Evolutionary conservation across 2,113 vertebrate species (phyloP).

Genomic region (Brachirus orientalis): DNA sequence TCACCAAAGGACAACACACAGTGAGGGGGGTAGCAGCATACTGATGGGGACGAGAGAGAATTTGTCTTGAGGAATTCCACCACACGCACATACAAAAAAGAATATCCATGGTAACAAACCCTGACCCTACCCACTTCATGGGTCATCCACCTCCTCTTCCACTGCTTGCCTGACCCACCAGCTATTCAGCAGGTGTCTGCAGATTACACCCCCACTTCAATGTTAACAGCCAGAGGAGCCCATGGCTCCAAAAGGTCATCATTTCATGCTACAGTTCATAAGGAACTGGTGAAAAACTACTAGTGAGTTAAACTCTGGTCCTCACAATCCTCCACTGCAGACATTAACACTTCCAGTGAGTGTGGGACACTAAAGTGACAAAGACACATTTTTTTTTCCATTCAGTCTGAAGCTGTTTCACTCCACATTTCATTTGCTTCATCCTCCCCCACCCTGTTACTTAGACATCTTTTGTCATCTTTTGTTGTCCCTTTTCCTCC

Average conservation of each 20-base stretch:
- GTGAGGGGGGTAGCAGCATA: constrained; percentile 38
- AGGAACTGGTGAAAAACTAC: not conserved
- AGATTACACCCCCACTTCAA: constrained; percentile 39
- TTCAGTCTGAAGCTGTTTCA: constrained; percentile 18
- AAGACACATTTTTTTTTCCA: constrained; percentile 3
- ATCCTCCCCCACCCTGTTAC: constrained; percentile 13
- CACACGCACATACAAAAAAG: constrained; percentile 52
- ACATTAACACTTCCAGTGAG: not conserved
- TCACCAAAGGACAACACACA: constrained; percentile 54
- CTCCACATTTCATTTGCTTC: constrained; percentile 15
- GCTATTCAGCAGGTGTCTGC: constrained; percentile 64
- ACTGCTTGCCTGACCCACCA: constrained; percentile 31
- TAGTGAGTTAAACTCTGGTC: not conserved
- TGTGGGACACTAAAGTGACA: constrained; percentile 21
- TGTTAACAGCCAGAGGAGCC: constrained; percentile 19
- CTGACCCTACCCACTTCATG: constrained; percentile 57
- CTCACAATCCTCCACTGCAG: too few relatives aligned
- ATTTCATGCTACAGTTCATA: not conserved
- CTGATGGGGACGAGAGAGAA: constrained; percentile 13
- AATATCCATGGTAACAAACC: constrained; percentile 65
- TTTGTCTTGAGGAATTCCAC: constrained; percentile 56
- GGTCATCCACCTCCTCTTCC: constrained; percentile 34
- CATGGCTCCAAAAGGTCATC: not conserved
- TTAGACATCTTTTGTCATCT: constrained; percentile 3
- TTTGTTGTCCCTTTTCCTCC: not conserved